Conservation (phyloP, 2,797 vertebrate species). For the Coccyzus lansbergi region DNA sequence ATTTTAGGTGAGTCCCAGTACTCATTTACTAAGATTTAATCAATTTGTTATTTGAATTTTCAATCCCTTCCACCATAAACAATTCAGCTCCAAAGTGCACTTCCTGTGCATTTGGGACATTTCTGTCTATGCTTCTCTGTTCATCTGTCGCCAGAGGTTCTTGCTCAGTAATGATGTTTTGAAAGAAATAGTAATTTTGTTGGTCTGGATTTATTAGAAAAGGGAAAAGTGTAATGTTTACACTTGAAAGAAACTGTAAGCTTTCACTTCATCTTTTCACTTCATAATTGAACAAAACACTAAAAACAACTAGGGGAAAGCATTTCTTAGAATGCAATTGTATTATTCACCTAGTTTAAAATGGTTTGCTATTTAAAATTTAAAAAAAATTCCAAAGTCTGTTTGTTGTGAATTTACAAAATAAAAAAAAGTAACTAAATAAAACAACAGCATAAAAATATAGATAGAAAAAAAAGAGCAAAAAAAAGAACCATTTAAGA, state of each 20-base stretch:
- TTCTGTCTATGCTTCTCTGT: constrained; percentile 68
- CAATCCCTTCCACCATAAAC: constrained; percentile 50
- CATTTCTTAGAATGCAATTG: constrained; percentile 72
- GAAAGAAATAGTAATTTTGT: constrained; percentile 65
- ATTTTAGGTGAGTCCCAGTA: constrained; percentile 75
- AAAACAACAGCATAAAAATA: constrained; percentile 66
- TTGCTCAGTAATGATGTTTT: constrained; percentile 75
- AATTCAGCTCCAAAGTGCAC: constrained; percentile 64
- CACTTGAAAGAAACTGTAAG: constrained; percentile 68
- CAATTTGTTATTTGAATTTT: constrained; percentile 73
- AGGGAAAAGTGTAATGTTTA: constrained; percentile 71
- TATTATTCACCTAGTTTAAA: constrained; percentile 75
- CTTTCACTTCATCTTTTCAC: constrained; percentile 68
- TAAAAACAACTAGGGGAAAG: constrained; percentile 66
- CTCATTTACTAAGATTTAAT: constrained; percentile 74
- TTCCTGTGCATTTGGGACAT: constrained; percentile 63
- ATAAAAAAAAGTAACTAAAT: constrained; percentile 22
- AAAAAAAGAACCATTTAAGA: neutral
- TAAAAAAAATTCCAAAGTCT: neutral
- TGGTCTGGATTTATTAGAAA: constrained; percentile 72
- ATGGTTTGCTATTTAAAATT: constrained; percentile 62
- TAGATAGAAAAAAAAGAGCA: neutral
- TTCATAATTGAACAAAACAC: constrained; percentile 72
- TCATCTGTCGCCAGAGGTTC: constrained; percentile 71
- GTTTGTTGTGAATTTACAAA: constrained; percentile 67